Evolutionary conservation across 30 jellyfish, hydroid and myxozoan genomes (phyloP), one percentile per base, ranked within the genome.

Genomic region (Turritopsis rubra): DNA sequence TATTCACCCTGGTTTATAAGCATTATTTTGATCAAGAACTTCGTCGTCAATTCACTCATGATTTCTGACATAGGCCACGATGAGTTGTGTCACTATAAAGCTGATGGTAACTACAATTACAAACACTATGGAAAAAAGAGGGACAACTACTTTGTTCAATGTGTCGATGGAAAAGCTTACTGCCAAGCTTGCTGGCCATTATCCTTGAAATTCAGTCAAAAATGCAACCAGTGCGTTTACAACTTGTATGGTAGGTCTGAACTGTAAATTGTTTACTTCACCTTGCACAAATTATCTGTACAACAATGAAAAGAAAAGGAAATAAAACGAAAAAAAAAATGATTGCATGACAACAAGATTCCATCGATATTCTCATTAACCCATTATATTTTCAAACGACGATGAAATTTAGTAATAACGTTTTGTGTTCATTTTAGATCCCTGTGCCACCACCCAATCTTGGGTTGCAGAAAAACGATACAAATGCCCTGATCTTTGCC

Each of bases 101-200:
- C 3, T 1, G 87, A 80, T 53, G 87, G 87, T n/a, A 80, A 80
- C 29, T 80, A 80, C 28, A 28, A 27, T 23, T 28, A 28, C 28
- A 16, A n/a, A 7, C 19, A 68, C 8, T 22, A 68, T 68, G 31
- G 30, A 23, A 65, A 9, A 52, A 13, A 31, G 18, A 25, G 28
- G n/a, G 30, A 26, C 21, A 65, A 80, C 66, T 65, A 80, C 52
- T 80, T 80, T 21, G 87, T 80, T 1, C 79, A 65, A 53, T 80
- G 87, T 28, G 87, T 28, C 28, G 28, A 28, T 1, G 87, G 87
- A 54, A 0, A 41, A 20, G 79, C 79, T 19, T 1, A 80, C 65
- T 80, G 87, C 4, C 87, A 80, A 80, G 65, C 87, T n/a, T 80
- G 87, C 53, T 80, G 87, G 87, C 87, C 87, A 41, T 68, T 28